Evolutionary conservation across 2,113 vertebrate genomes (phyloP).

Genomic region (Spea multiplicata): DNA sequence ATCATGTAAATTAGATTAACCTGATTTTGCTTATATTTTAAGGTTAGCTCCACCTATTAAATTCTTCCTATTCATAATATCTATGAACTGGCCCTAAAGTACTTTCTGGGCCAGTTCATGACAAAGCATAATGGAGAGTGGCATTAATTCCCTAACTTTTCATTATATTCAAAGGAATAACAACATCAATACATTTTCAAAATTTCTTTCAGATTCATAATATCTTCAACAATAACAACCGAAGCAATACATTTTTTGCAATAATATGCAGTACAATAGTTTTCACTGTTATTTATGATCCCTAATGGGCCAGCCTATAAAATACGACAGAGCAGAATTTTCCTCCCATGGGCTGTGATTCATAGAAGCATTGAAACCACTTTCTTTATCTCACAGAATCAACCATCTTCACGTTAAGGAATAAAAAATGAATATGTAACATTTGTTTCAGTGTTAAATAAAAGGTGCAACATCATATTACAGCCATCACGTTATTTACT

Average conservation of each 20-base stretch:
- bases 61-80: no score
- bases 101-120: no score
- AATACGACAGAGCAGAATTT: conserved; percentile 9
- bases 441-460: conserved; percentile 9
- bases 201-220: background rate
- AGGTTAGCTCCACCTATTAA: no score
- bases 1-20: no score
- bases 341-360: conserved; percentile 21
- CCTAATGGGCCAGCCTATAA: conserved; percentile 19
- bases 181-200: background rate
- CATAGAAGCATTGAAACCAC: background rate
- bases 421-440: conserved; percentile 3
- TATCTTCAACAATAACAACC: background rate
- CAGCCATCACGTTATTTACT: background rate
- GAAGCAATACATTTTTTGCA: conserved; percentile 2
- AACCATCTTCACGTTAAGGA: conserved; percentile 3
- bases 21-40: no score
- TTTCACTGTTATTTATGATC: conserved; percentile 25
- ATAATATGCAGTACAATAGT: conserved; percentile 6
- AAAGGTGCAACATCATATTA: background rate
- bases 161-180: background rate
- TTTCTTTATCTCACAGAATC: conserved; percentile 14
- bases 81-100: no score
- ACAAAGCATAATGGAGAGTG: no score
- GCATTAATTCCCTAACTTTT: background rate